Conservation (phyloP, 2,113 vertebrate genomes). For the Seriola rivoliana region DNA sequence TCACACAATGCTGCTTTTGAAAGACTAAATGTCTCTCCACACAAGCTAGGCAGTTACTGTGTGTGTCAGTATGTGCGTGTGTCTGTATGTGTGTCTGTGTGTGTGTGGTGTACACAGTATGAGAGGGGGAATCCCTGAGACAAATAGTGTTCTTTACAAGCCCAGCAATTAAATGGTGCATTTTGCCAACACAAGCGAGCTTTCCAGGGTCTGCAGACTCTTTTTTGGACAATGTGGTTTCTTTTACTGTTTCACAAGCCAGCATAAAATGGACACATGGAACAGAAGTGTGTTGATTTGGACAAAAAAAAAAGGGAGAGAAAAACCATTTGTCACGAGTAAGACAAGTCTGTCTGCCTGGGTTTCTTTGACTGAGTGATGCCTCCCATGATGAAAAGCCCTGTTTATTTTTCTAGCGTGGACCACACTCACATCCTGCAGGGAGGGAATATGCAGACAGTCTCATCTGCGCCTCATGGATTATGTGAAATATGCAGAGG, state of each 20-base stretch:
- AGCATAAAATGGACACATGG: conserved; percentile 43
- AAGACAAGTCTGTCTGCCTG: conserved; percentile 46
- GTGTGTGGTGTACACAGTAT: conserved; percentile 24
- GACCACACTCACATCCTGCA: conserved; percentile 61
- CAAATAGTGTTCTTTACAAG: conserved; percentile 64
- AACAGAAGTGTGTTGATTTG: conserved; percentile 51
- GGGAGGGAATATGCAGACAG: conserved; percentile 50
- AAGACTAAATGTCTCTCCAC: conserved; percentile 65
- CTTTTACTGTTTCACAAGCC: conserved; percentile 38
- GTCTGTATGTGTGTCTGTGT: conserved; percentile 24
- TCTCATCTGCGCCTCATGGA: conserved; percentile 71
- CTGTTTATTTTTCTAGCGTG: conserved; percentile 70
- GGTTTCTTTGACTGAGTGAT: conserved; percentile 52
- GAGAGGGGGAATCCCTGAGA: conserved; percentile 75
- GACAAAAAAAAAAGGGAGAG: conserved; percentile 27
- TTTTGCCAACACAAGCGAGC: conserved; percentile 58
- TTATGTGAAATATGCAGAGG: conserved; percentile 76
- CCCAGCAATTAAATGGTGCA: conserved; percentile 54
- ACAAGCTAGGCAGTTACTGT: conserved; percentile 35
- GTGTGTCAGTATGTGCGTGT: conserved; percentile 39
- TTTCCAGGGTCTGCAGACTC: conserved; percentile 22
- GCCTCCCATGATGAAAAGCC: conserved; percentile 71
- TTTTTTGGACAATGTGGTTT: conserved; percentile 50
- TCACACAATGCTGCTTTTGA: conserved; percentile 80
- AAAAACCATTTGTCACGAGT: conserved; percentile 35